phyloP scores from a whole-genome alignment of 2,113 vertebrate genomes.

The Pleuronectes platessa region DNA sequence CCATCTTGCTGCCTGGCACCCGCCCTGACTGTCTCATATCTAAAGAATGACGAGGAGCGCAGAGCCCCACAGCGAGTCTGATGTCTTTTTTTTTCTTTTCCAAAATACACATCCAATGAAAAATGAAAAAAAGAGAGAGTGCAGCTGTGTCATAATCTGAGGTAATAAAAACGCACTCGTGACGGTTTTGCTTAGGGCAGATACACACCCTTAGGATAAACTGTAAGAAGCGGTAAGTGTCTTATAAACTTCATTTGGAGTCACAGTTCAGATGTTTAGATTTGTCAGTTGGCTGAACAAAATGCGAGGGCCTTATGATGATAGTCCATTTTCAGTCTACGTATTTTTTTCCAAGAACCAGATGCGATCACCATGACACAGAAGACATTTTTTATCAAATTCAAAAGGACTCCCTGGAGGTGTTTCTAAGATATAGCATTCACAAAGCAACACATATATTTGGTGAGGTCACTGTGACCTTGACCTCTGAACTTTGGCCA shows the following conservation, averaged over 20 bases:
- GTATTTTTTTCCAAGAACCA: too few species aligned
- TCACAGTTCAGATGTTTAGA: too few species aligned
- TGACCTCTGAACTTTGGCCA: too few species aligned
- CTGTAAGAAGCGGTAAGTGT: background rate
- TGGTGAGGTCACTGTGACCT: too few species aligned
- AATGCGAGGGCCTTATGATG: too few species aligned
- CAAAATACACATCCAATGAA: constrained; percentile 10
- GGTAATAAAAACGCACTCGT: background rate
- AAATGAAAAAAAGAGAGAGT: background rate
- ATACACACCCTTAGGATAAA: constrained; percentile 7
- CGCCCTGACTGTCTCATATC: constrained; percentile 42
- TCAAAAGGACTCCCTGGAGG: too few species aligned
- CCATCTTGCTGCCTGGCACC: constrained; percentile 47
- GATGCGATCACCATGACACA: too few species aligned
- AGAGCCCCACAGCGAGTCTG: constrained; percentile 26
- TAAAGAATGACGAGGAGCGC: constrained; percentile 17
- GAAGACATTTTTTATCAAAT: too few species aligned
- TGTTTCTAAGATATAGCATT: too few species aligned
- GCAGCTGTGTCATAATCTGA: constrained; percentile 20
- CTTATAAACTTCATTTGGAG: background rate
- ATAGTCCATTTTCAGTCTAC: too few species aligned
- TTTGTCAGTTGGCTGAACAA: too few species aligned
- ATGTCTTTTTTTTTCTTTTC: background rate
- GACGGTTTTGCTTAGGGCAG: constrained; percentile 31
- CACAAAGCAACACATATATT: too few species aligned